Evolutionary conservation across 2,113 vertebrate species (phyloP).

Genomic region (Elephas maximus): DNA sequence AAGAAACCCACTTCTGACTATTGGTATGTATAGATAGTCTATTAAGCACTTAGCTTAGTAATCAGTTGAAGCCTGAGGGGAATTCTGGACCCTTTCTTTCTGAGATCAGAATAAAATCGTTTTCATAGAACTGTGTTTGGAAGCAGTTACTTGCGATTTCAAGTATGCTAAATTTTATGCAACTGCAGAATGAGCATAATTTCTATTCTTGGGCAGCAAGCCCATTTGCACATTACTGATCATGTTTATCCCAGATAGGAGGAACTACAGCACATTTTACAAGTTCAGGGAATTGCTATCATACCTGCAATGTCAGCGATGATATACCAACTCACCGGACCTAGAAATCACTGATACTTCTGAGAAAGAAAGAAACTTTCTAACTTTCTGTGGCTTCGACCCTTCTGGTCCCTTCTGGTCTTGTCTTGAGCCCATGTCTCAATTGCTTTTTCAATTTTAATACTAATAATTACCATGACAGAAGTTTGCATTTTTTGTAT

Average conservation of each 20-base stretch:
- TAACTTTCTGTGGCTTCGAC: neutral
- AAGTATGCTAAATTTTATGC: neutral
- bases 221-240: neutral
- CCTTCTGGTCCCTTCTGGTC: neutral
- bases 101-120: neutral
- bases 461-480: neutral
- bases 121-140: constrained; percentile 39
- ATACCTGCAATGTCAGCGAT: neutral
- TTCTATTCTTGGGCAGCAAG: constrained; percentile 43
- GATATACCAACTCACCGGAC: neutral
- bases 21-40: neutral
- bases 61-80: neutral
- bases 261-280: constrained; percentile 2
- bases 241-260: neutral
- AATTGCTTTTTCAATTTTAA: neutral
- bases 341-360: constrained; percentile 28
- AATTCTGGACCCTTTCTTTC: constrained; percentile 1
- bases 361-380: neutral
- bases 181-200: constrained; percentile 33
- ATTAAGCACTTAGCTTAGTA: constrained; percentile 1
- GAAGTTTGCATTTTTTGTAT: neutral
- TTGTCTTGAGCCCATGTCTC: neutral
- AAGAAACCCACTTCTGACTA: constrained; percentile 18
- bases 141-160: neutral
- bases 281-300: neutral